These are phyloP conservation scores for Ptychochromis oligacanthus DNA, from an alignment of 2,113 vertebrate species.

Conservation along the genomic window DNA sequence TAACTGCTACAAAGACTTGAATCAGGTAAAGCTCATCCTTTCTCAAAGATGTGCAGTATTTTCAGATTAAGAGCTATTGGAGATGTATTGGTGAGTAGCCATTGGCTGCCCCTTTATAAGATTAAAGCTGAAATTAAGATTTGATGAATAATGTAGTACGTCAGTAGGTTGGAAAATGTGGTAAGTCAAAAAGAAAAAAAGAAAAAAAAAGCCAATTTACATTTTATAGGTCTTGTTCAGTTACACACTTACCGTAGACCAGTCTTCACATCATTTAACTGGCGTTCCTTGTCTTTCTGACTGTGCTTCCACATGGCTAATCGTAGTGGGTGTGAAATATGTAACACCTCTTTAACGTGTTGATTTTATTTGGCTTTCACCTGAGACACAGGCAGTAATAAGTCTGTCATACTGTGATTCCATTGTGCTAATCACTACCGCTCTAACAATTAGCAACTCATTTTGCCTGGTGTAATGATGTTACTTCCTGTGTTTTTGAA, in stretches of 20 bases:
- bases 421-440: conserved; percentile 8
- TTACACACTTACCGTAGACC: conserved; percentile 5
- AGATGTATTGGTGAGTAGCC: too few species aligned
- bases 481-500: conserved; percentile 17
- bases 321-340: conserved; percentile 38
- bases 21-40: background rate
- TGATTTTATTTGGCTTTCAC: conserved; percentile 44
- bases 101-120: background rate
- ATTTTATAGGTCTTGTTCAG: background rate
- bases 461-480: conserved; percentile 20
- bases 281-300: background rate
- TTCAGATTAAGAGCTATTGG: background rate
- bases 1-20: background rate
- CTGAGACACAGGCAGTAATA: conserved; percentile 35
- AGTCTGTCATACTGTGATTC: conserved; percentile 22
- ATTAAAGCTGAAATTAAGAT: too few species aligned
- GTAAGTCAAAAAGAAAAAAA: background rate
- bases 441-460: conserved; percentile 42
- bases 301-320: background rate
- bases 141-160: background rate
- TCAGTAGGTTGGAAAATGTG: background rate
- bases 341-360: conserved; percentile 35
- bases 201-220: background rate
- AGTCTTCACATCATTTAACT: background rate
- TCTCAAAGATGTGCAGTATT: background rate